Base-by-base conservation (phyloP, 30 jellyfish, hydroid and myxozoan species). In the Aurelia aurita region DNA sequence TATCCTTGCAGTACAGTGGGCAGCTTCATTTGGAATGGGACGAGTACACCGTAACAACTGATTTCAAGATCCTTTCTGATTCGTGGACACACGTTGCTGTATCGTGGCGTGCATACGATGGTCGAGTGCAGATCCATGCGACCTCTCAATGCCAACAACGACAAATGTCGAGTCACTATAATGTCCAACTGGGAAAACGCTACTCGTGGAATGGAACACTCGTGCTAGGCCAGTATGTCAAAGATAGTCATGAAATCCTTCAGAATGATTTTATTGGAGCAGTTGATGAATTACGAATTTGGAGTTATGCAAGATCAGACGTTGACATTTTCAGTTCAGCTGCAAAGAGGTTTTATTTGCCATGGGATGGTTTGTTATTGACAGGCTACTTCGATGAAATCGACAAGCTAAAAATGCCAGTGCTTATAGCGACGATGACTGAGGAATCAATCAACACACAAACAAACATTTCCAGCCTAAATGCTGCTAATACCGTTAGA, bases 21-120 rank as follows among this genome's bases (percentile, higher is more conserved):
- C 29, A n/a, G 4, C 26, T 85, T 2, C 67, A 72, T 67, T 47
- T 85, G 22, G 85, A 73, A 35, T 85, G 95, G 95, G 85, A 85
- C 47, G 64, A 46, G 28, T 20, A 9, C 67, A 12, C 79, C 4
- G 49, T 72, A 26, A 28, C 77, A 9, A 69, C 82, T 13, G 21
- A 22, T 44, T 39, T 57, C 82, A 22, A 3, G 10, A 61, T 84
- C 19, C 76, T 23, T 5, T 35, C 87, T 16, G 27, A 69, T 46
- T 34, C 43, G 43, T 84, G 93, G 93, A 72, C 85, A 1, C 93
- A 84, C 35, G 31, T 71, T 26, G 47, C 93, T 19, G 80, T 74
- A 11, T 73, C 88, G 8, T 85, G 95, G 95, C 64, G 95, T 31
- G 44, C 88, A 9, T 63, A 85, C 61, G 95, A 85, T 54, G 95